Percentiles rank a stretch among this genome's conserved stretches.
Conservation (phyloP, 2,888 invertebrate species). For the Epistrophe grossulariae region DNA sequence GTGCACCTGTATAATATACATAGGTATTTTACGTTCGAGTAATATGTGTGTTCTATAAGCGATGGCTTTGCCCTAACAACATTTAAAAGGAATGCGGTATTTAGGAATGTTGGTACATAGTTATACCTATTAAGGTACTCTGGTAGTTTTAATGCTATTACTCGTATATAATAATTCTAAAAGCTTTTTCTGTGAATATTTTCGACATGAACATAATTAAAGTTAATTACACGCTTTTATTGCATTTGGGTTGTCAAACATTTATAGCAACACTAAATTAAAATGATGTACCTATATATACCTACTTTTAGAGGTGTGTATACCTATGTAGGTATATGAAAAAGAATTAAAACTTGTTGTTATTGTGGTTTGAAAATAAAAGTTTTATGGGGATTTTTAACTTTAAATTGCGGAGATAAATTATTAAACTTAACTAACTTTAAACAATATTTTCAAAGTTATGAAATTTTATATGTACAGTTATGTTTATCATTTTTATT, state of each 20-base stretch:
- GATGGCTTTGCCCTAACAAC: not conserved
- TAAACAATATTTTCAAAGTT: too few species aligned
- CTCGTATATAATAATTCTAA: not conserved
- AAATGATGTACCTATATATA: not conserved
- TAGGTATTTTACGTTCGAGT: not conserved
- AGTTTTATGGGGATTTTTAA: too few species aligned
- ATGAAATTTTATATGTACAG: too few species aligned
- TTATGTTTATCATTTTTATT: too few species aligned
- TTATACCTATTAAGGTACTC: slow-evolving; percentile 10
- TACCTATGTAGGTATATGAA: too few species aligned
- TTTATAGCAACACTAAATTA: not conserved
- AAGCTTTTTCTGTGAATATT: not conserved
- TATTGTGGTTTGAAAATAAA: too few species aligned
- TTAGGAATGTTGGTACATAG: not conserved
- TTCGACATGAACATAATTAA: not conserved
- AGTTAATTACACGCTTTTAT: slow-evolving; percentile 10
- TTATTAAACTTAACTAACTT: too few species aligned
- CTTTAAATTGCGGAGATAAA: too few species aligned
- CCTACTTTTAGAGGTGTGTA: too few species aligned
- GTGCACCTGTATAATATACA: not conserved
- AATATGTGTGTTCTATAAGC: not conserved
- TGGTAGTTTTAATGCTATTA: not conserved
- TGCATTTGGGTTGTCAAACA: not conserved
- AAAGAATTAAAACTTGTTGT: too few species aligned
- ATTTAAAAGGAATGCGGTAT: not conserved